Conservation (phyloP, 2,888 invertebrate genomes). For the Parnassius glacialis region DNA sequence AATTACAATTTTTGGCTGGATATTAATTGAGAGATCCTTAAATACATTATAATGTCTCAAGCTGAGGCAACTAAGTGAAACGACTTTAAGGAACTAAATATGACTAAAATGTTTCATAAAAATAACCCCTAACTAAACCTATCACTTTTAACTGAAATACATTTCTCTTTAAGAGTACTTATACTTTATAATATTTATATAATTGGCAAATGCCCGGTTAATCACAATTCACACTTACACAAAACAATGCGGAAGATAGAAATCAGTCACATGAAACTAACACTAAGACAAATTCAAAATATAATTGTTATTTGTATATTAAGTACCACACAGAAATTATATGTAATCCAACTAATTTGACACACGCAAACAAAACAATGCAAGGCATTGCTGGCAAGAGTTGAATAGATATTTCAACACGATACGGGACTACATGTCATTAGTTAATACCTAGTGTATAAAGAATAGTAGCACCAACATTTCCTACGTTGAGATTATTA, state of each 20-base stretch:
- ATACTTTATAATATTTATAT: constrained; percentile 9
- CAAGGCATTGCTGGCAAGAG: constrained; percentile 8
- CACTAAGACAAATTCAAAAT: background rate
- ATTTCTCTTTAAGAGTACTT: constrained; percentile 11
- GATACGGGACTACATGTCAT: background rate
- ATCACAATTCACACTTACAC: background rate
- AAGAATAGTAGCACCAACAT: constrained; percentile 4
- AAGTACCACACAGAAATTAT: constrained; percentile 8
- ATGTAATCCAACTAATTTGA: background rate
- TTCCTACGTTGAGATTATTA: background rate
- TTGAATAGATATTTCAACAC: background rate
- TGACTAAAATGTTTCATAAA: constrained; percentile 16
- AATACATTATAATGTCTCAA: no score
- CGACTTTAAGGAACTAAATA: constrained; percentile 14
- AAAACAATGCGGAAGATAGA: constrained; percentile 4
- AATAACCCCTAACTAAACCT: background rate
- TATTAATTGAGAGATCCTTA: no score
- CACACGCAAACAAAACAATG: background rate
- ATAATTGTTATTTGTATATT: background rate
- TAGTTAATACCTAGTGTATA: background rate
- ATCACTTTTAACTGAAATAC: constrained; percentile 8
- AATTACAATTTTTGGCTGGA: no score
- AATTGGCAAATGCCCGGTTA: constrained; percentile 1
- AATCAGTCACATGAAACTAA: constrained; percentile 7
- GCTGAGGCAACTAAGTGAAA: background rate